Conservation (phyloP, 64 coral and sea anemone species). For the Pocillopora verrucosa region DNA sequence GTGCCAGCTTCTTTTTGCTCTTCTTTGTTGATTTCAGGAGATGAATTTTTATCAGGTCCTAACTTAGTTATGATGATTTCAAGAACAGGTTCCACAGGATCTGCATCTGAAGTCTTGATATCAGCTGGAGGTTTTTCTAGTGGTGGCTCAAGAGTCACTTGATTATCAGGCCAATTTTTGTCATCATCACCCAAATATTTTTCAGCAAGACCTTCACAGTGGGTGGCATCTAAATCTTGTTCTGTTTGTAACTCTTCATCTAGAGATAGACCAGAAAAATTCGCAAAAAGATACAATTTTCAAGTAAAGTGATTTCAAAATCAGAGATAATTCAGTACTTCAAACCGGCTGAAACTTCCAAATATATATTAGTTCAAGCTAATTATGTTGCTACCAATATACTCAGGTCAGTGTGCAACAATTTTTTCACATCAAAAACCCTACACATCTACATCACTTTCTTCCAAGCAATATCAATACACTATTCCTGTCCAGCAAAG, state of each 20-base stretch:
- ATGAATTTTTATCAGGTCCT: background rate
- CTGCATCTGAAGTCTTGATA: background rate
- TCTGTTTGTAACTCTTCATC: background rate
- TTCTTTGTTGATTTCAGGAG: background rate
- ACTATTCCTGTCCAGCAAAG: too few relatives aligned
- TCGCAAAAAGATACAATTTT: background rate
- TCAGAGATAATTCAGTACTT: too few relatives aligned
- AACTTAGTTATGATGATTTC: slow-evolving; percentile 31
- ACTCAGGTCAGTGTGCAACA: too few relatives aligned
- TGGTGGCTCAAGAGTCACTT: background rate
- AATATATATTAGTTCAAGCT: too few relatives aligned
- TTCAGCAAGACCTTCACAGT: background rate
- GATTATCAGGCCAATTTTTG: background rate
- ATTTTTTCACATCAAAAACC: too few relatives aligned
- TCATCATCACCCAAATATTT: background rate
- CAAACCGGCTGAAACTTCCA: too few relatives aligned
- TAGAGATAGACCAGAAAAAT: background rate
- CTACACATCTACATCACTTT: too few relatives aligned
- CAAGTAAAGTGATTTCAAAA: too few relatives aligned
- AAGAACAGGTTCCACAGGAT: background rate
- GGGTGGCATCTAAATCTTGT: background rate
- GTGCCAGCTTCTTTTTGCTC: background rate
- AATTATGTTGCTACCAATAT: too few relatives aligned
- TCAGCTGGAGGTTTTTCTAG: background rate
- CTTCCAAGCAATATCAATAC: too few relatives aligned